These are phyloP conservation scores for Globia sparganii DNA, from an alignment of 2,888 invertebrate genomes.

Conservation along the genomic window DNA sequence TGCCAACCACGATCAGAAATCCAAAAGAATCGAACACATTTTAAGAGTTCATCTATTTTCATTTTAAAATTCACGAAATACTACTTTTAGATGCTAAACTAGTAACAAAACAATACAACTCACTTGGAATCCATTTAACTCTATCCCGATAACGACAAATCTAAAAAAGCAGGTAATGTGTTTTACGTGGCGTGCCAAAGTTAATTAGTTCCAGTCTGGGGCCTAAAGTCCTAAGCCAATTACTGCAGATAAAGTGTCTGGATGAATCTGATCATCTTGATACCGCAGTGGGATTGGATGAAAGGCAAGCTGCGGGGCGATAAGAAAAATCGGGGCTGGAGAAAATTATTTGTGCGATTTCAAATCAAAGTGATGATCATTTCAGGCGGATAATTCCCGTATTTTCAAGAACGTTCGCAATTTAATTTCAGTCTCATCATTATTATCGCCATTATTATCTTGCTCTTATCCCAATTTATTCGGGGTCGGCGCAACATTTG, in stretches of 20 bases:
- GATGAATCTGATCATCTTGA: slow-evolving; percentile 38
- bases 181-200: slow-evolving; percentile 33
- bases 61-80: neutral
- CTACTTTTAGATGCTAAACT: neutral
- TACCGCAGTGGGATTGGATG: slow-evolving; percentile 32
- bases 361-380: neutral
- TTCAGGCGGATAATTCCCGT: neutral
- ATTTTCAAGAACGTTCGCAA: too few species aligned
- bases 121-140: slow-evolving; percentile 7
- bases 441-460: neutral
- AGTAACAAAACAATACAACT: neutral
- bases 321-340: neutral
- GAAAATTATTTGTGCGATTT: neutral
- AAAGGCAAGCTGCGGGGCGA: neutral
- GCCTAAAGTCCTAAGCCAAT: slow-evolving; percentile 38
- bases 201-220: slow-evolving; percentile 45
- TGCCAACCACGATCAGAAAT: neutral
- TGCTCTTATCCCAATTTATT: neutral
- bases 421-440: neutral
- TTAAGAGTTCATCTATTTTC: neutral
- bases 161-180: slow-evolving; percentile 41
- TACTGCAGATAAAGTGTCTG: slow-evolving; percentile 33
- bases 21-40: neutral
- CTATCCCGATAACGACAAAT: neutral
- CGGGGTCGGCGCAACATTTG: too few species aligned